A percentile compares a stretch with the other conserved stretches of the same genome.
phyloP scores from a whole-genome alignment of 2,888 invertebrate species.

The Brachyopa scutellaris region DNA sequence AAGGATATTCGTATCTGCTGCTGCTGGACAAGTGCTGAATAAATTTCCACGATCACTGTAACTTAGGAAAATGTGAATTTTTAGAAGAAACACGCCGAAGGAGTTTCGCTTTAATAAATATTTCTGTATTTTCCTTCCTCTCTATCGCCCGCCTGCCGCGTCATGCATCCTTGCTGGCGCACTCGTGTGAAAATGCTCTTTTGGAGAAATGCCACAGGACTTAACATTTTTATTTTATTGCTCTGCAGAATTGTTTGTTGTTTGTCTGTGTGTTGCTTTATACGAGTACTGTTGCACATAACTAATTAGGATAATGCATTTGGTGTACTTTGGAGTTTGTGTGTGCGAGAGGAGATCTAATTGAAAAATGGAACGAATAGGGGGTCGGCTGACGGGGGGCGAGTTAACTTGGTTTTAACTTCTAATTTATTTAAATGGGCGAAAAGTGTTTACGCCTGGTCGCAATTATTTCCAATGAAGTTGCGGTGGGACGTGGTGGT shows the following conservation, averaged over 20 bases:
- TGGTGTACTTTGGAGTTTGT: slow-evolving; percentile 19
- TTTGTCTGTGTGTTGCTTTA: slow-evolving; percentile 9
- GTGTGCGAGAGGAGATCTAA: slow-evolving; percentile 42
- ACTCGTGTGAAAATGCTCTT: slow-evolving; percentile 39
- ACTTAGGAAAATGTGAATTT: slow-evolving; percentile 61
- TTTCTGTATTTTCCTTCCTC: slow-evolving; percentile 28
- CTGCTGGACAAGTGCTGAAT: slow-evolving; percentile 60
- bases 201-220: slow-evolving; percentile 50
- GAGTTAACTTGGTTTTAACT: slow-evolving; percentile 65
- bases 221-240: slow-evolving; percentile 57
- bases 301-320: slow-evolving; percentile 72
- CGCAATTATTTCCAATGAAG: slow-evolving; percentile 71
- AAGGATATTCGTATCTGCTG: slow-evolving; percentile 6
- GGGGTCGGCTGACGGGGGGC: no score
- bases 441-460: slow-evolving; percentile 72
- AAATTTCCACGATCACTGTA: slow-evolving; percentile 67
- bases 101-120: slow-evolving; percentile 60
- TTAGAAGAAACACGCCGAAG: slow-evolving; percentile 53
- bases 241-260: slow-evolving; percentile 35
- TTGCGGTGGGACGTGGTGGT: slow-evolving; percentile 51
- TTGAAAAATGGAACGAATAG: slow-evolving; percentile 59
- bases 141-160: neutral
- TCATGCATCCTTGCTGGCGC: neutral
- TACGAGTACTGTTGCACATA: slow-evolving; percentile 55
- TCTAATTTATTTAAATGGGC: slow-evolving; percentile 72